A percentile compares a stretch with the other conserved stretches of the same genome.
Conservation (phyloP, 2,113 vertebrate genomes). For the Phalacrocorax aristotelis region DNA sequence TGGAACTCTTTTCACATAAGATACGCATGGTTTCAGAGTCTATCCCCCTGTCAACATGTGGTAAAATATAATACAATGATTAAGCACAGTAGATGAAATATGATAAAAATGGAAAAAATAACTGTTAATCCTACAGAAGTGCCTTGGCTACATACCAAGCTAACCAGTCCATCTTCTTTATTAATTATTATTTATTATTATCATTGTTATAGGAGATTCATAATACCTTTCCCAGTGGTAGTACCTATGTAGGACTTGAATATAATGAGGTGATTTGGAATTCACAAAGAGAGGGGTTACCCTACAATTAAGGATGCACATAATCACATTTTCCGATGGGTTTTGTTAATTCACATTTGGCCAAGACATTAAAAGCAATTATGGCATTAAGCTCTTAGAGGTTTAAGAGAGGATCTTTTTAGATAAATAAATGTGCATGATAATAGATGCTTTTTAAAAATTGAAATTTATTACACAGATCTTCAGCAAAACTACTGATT, state of each 20-base stretch:
- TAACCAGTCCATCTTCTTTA: neutral
- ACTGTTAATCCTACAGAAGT: neutral
- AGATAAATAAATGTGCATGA: neutral
- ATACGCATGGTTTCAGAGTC: neutral
- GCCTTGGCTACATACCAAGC: neutral
- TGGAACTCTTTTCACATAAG: neutral
- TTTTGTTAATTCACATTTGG: conserved; percentile 37
- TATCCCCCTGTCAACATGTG: neutral
- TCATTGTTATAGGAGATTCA: neutral
- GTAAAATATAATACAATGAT: neutral
- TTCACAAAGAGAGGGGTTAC: neutral
- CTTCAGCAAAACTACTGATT: neutral
- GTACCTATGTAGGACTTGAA: neutral
- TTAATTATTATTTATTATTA: neutral
- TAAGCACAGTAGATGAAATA: neutral
- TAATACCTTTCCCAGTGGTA: neutral
- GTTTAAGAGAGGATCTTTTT: neutral
- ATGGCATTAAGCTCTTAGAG: neutral
- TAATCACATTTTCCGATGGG: neutral
- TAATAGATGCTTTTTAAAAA: neutral
- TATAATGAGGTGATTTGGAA: neutral
- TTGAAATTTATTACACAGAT: neutral
- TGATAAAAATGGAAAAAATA: neutral
- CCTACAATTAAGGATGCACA: neutral
- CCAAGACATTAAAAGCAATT: conserved; percentile 29